These are phyloP conservation scores for Scaptomyza flava DNA, from an alignment of 2,888 invertebrate genomes.

Conservation along the genomic window DNA sequence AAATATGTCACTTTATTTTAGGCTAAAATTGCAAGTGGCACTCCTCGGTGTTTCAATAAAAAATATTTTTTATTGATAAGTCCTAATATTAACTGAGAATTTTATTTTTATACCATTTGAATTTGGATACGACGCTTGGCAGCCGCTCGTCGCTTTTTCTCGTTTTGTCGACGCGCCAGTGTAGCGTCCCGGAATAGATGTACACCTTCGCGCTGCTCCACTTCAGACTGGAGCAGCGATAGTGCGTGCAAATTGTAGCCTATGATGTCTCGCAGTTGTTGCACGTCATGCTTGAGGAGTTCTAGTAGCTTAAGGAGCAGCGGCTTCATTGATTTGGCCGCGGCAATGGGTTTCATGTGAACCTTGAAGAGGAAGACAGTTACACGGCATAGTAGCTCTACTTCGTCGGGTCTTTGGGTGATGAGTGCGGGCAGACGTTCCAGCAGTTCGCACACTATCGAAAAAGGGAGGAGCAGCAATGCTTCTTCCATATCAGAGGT, in stretches of 20 bases:
- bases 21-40: conserved; percentile 37
- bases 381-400: conserved; percentile 91
- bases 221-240: conserved; percentile 89
- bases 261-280: conserved; percentile 88
- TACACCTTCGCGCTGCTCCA: conserved; percentile 90
- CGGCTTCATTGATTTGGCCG: conserved; percentile 88
- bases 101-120: conserved; percentile 61
- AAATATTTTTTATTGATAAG: conserved; percentile 31
- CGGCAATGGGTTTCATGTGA: conserved; percentile 92
- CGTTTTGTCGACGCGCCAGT: conserved; percentile 87
- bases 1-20: background rate
- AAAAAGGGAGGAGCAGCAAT: conserved; percentile 93
- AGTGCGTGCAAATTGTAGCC: conserved; percentile 95
- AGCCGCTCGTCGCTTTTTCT: conserved; percentile 84
- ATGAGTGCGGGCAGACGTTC: conserved; percentile 89
- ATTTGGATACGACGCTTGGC: conserved; percentile 75
- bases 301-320: conserved; percentile 74
- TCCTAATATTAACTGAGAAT: conserved; percentile 15
- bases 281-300: conserved; percentile 73
- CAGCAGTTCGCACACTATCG: conserved; percentile 91
- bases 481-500: conserved; percentile 97
- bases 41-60: conserved; percentile 19
- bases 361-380: conserved; percentile 91
- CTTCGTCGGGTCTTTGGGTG: conserved; percentile 87
- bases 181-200: conserved; percentile 92